Evolutionary conservation across 2,888 invertebrate species (phyloP).

Genomic region (Perizoma flavofasciatum): DNA sequence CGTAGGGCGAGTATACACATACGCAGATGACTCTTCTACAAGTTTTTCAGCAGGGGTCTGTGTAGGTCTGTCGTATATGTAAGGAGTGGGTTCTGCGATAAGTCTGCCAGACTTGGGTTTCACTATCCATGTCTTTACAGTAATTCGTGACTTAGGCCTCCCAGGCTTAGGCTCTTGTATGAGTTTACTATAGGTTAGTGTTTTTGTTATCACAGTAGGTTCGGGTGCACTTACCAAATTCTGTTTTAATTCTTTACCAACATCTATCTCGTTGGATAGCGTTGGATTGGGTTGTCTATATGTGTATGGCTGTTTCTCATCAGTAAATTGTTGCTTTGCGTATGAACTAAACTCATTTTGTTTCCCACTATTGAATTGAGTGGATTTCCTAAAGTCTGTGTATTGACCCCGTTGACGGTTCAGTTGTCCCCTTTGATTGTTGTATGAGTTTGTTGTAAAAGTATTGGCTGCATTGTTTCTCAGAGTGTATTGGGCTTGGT

Average conservation of each 20-base stretch:
- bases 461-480: constrained; percentile 42
- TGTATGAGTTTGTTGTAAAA: constrained; percentile 44
- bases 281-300: constrained; percentile 51
- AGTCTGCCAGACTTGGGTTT: constrained; percentile 69
- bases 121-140: constrained; percentile 75
- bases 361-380: constrained; percentile 48
- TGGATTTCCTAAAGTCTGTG: constrained; percentile 47
- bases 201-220: constrained; percentile 68
- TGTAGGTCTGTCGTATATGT: constrained; percentile 57
- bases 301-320: constrained; percentile 55
- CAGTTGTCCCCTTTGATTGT: constrained; percentile 46
- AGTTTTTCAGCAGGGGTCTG: constrained; percentile 51
- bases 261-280: constrained; percentile 49
- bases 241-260: constrained; percentile 61
- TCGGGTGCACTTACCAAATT: constrained; percentile 71
- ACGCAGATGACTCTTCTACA: constrained; percentile 53
- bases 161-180: constrained; percentile 62
- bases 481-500: constrained; percentile 46
- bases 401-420: constrained; percentile 52
- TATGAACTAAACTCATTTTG: constrained; percentile 50
- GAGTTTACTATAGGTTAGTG: constrained; percentile 65
- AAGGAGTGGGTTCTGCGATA: constrained; percentile 58
- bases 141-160: constrained; percentile 69
- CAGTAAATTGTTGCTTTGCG: constrained; percentile 57
- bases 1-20: constrained; percentile 54